Evolutionary conservation across 2,888 invertebrate species (phyloP), one percentile per base, ranked within the genome.

Genomic region (Polymixis flavicincta): DNA sequence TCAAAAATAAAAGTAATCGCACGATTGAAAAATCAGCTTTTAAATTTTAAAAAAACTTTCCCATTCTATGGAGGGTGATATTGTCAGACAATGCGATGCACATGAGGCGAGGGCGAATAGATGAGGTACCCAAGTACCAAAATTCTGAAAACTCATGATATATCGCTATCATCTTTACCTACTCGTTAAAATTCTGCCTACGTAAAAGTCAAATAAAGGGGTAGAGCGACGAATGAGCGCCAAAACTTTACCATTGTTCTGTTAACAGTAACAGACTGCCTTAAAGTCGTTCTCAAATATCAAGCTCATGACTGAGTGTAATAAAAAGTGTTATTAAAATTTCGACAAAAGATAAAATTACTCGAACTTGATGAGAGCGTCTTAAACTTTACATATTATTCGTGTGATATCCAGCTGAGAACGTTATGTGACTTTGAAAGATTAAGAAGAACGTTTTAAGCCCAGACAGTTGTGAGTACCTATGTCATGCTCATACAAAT

Each of bases 241-340:
- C 19, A 48, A 63, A 76, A 71, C 69, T 80, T 80, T 55, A 45
- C 57, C 14, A 50, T 64, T 60, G 54, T 65, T 70, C 13, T 28
- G 68, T 68, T 68, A 57, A 22, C 32, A 57, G 45, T 28, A 25
- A 72, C 42, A 64, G 70, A 67, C 54, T 54, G 60, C 22, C 5
- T 57, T 55, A 67, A 74, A 77, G 59, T 70, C 65, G 5, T 71
- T 50, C 28, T 64, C 50, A 55, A 80, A 70, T 77, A 71, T 74
- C 28, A 59, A 52, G 61, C 45, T 52, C 63, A 32, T 64, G 32
- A 59, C 55, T 25, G 64, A 78, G 28, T 22, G 14, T 64, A 61
- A 71, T 60, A 69, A 64, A 66, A 59, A 42, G 28, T 74, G 71
- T 74, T 74, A 81, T 83, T 69, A 80, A 77, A 83, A 67, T 80